Evolutionary conservation across 2,113 vertebrate genomes (phyloP).

Genomic region (Ginglymostoma cirratum): DNA sequence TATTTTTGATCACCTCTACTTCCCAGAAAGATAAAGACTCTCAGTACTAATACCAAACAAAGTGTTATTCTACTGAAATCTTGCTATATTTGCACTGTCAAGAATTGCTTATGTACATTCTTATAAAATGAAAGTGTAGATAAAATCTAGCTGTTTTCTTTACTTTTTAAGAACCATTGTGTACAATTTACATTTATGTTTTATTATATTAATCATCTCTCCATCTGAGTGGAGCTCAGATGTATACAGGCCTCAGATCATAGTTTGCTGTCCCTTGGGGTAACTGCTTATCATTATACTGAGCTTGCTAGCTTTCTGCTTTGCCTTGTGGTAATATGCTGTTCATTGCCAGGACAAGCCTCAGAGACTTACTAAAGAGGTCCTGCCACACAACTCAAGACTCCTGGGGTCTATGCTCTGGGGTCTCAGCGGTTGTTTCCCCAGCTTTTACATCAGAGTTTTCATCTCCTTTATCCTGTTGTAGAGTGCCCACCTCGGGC

Average conservation of each 20-base stretch:
- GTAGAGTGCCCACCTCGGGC: conserved; percentile 72
- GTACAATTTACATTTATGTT: conserved; percentile 77
- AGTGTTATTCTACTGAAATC: not conserved
- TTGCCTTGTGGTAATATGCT: conserved; percentile 70
- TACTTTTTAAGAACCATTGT: conserved; percentile 66
- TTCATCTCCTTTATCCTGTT: conserved; percentile 81
- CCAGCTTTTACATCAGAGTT: conserved; percentile 71
- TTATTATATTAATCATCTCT: conserved; percentile 64
- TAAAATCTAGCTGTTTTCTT: not conserved
- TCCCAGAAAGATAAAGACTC: not conserved
- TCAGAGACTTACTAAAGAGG: conserved; percentile 69
- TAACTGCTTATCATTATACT: conserved; percentile 64
- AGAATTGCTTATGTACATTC: not conserved
- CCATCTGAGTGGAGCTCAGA: conserved; percentile 67
- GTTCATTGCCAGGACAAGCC: conserved; percentile 64
- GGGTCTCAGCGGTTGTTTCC: conserved; percentile 72
- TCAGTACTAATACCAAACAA: not conserved
- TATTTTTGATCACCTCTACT: conserved; percentile 3
- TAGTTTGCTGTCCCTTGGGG: conserved; percentile 62
- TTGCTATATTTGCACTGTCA: not conserved
- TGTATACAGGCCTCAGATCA: conserved; percentile 65
- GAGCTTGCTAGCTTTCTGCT: conserved; percentile 56
- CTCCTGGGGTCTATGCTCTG: conserved; percentile 56
- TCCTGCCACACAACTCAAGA: conserved; percentile 62
- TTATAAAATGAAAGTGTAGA: not conserved